Percentiles rank a stretch among this genome's conserved stretches.
Conservation (phyloP, 2,113 vertebrate species). For the Otis tarda region DNA sequence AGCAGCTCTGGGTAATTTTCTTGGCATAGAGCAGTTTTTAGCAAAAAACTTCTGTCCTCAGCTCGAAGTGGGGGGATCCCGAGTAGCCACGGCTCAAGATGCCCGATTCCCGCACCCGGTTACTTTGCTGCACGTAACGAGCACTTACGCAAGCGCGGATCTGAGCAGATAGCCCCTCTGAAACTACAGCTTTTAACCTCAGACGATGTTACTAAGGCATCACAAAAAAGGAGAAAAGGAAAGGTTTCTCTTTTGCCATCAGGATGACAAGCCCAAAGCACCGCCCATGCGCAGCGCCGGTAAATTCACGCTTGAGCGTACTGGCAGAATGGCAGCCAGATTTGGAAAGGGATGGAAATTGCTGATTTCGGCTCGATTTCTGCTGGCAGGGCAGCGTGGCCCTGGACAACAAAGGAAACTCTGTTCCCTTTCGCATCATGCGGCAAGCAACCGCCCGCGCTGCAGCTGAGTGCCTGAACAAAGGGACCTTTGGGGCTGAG, state of each 20-base stretch:
- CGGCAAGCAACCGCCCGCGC: not conserved
- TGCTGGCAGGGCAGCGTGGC: not conserved
- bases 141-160: rapidly evolving
- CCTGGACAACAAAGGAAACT: constrained; percentile 45
- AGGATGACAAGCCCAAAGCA: not conserved
- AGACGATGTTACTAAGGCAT: rapidly evolving
- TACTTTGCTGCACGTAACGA: rapidly evolving
- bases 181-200: not conserved
- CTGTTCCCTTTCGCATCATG: constrained; percentile 44
- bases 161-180: not conserved
- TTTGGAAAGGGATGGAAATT: not conserved
- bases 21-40: not conserved
- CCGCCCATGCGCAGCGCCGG: rapidly evolving
- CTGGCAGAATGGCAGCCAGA: not conserved
- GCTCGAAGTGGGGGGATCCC: not conserved
- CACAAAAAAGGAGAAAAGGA: not conserved
- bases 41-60: not conserved
- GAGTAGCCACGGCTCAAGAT: not conserved
- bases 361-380: constrained; percentile 32
- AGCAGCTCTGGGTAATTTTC: not conserved
- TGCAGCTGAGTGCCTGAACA: constrained; percentile 36
- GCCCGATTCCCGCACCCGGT: rapidly evolving
- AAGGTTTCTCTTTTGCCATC: not conserved
- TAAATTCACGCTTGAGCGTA: rapidly evolving
- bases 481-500: constrained; percentile 52